A percentile compares a stretch with the other conserved stretches of the same genome.
These are phyloP conservation scores for Poecilia picta DNA, from an alignment of 2,797 vertebrate species.

Conservation along the genomic window DNA sequence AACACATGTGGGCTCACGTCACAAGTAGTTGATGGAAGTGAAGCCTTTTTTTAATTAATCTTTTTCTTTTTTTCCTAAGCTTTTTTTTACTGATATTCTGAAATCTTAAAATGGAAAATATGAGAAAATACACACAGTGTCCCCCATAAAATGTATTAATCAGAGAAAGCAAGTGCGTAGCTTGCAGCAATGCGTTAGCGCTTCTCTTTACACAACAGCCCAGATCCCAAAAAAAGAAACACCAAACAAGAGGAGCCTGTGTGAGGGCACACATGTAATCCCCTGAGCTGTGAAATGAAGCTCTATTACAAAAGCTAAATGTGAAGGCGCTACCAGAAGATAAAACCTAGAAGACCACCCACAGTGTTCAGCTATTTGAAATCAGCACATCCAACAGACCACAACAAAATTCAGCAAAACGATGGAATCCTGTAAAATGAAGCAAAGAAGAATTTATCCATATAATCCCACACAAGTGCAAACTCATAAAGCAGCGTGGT, in stretches of 20 bases:
- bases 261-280: slow-evolving; percentile 29
- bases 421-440: slow-evolving; percentile 35
- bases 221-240: slow-evolving; percentile 24
- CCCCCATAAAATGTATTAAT: slow-evolving; percentile 15
- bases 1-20: not conserved
- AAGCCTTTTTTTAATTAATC: not conserved
- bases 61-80: not conserved
- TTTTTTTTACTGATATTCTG: not conserved
- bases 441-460: slow-evolving; percentile 24
- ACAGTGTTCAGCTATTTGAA: slow-evolving; percentile 37
- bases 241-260: slow-evolving; percentile 15
- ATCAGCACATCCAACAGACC: slow-evolving; percentile 34
- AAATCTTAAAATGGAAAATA: not conserved
- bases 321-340: slow-evolving; percentile 33
- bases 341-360: slow-evolving; percentile 45
- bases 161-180: slow-evolving; percentile 36
- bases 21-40: not conserved
- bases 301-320: slow-evolving; percentile 36
- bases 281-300: slow-evolving; percentile 34
- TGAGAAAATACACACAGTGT: not conserved
- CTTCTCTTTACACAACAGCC: slow-evolving; percentile 20
- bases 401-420: slow-evolving; percentile 39
- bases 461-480: slow-evolving; percentile 36
- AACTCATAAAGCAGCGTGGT: slow-evolving; percentile 44
- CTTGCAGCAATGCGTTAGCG: slow-evolving; percentile 23